These are phyloP conservation scores for Vespertilio murinus DNA, from an alignment of 2,797 vertebrate species.

Conservation along the genomic window DNA sequence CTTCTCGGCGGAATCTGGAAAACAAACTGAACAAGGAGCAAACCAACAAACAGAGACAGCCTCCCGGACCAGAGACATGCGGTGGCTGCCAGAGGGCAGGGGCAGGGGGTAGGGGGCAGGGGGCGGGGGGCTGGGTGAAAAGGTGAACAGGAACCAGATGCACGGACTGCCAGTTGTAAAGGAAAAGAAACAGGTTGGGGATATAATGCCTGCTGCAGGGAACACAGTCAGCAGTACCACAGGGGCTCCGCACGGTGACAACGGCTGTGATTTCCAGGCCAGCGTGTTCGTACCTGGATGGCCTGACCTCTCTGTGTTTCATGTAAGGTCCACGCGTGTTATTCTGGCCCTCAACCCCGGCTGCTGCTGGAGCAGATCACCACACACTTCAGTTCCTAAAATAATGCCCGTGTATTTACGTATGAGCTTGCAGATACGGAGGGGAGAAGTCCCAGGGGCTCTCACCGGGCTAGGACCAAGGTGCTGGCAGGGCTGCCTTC, in stretches of 20 bases:
- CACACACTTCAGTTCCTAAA: background rate
- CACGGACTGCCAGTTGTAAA: background rate
- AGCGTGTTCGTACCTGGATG: background rate
- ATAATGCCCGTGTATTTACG: background rate
- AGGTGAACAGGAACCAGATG: background rate
- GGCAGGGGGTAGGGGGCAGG: too few relatives aligned
- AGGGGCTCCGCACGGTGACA: background rate
- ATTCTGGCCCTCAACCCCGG: background rate
- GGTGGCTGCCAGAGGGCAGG: background rate
- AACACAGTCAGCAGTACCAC: background rate
- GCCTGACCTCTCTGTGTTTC: background rate
- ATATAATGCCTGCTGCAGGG: too few relatives aligned
- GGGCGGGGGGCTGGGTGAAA: background rate
- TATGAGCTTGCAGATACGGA: background rate
- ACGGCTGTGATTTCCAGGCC: background rate
- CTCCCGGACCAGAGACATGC: background rate
- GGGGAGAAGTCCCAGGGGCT: background rate
- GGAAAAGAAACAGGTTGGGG: background rate
- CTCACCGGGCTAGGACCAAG: background rate
- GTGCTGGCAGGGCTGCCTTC: too few relatives aligned
- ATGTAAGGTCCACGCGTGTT: background rate
- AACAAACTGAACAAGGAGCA: background rate
- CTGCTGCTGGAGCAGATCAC: background rate
- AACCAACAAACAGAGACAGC: background rate
- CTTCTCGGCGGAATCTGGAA: background rate